Percentiles rank a stretch among this genome's conserved stretches.
These are phyloP conservation scores for Istiophorus platypterus DNA, from an alignment of 2,113 vertebrate species.

Conservation along the genomic window DNA sequence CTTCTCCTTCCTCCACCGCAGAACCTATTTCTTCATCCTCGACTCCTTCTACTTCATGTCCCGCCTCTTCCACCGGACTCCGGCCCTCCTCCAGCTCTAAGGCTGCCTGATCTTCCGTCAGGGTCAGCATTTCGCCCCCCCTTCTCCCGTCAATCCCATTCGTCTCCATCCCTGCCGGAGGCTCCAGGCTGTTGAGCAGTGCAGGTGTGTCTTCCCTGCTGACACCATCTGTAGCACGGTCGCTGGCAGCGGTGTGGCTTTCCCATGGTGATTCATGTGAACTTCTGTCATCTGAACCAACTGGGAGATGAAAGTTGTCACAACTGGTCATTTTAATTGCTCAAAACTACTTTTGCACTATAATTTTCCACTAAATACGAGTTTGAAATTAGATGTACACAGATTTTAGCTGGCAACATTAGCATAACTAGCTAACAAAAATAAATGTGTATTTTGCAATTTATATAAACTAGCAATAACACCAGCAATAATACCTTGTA, in stretches of 20 bases:
- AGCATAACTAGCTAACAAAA: neutral
- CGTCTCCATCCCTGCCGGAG: constrained; percentile 60
- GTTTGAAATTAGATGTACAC: neutral
- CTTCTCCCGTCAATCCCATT: constrained; percentile 80
- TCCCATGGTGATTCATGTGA: constrained; percentile 77
- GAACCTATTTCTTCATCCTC: constrained; percentile 70
- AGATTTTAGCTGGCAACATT: neutral
- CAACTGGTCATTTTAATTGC: constrained; percentile 60
- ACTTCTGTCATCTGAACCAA: constrained; percentile 81
- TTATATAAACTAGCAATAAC: neutral
- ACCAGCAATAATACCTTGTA: neutral
- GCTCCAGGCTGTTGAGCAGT: constrained; percentile 68
- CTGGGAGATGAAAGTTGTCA: constrained; percentile 82
- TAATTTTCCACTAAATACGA: neutral
- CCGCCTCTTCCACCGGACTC: constrained; percentile 75
- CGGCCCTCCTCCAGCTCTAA: constrained; percentile 63
- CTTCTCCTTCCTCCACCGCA: constrained; percentile 78
- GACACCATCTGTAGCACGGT: constrained; percentile 84
- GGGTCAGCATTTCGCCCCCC: constrained; percentile 77
- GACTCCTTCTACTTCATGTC: constrained; percentile 63
- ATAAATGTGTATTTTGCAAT: neutral
- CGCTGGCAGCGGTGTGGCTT: constrained; percentile 76
- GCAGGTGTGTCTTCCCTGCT: constrained; percentile 76
- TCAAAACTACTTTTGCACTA: constrained; percentile 26
- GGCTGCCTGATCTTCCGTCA: constrained; percentile 73